Percentiles rank a stretch among this genome's conserved stretches.
phyloP scores from a whole-genome alignment of 2,113 vertebrate genomes.

The Callipepla squamata region DNA sequence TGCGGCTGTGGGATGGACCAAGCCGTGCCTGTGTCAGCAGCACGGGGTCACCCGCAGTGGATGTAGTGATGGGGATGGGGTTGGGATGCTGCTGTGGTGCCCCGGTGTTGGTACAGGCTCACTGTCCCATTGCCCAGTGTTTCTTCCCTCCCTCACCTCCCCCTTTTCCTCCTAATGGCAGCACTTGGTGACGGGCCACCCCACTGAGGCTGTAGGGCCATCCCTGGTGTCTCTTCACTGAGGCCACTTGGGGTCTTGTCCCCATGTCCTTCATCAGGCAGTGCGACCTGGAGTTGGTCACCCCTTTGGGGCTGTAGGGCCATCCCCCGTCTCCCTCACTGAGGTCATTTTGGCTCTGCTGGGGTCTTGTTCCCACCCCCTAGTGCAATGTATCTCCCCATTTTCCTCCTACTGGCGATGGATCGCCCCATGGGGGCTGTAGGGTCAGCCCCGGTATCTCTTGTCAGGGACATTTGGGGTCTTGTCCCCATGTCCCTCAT shows the following conservation, averaged over 20 bases:
- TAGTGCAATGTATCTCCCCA: too few species aligned
- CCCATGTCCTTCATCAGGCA: too few species aligned
- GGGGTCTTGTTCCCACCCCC: too few species aligned
- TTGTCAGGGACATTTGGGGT: too few species aligned
- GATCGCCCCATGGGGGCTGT: too few species aligned
- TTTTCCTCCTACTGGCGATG: too few species aligned
- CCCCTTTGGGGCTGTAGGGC: too few species aligned
- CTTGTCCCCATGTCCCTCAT: too few species aligned
- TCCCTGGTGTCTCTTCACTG: not conserved
- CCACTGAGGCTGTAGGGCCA: not conserved
- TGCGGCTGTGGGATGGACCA: not conserved
- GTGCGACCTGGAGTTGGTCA: too few species aligned
- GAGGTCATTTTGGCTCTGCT: too few species aligned
- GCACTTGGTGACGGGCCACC: not conserved
- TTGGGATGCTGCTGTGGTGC: not conserved
- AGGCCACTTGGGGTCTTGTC: not conserved
- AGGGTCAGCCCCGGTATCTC: too few species aligned
- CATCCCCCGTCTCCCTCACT: too few species aligned
- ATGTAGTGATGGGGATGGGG: not conserved
- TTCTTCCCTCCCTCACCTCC: not conserved
- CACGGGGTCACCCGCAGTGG: not conserved
- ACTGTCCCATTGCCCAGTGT: not conserved
- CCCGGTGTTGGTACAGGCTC: not conserved
- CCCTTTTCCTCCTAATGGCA: not conserved
- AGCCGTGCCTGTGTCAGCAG: not conserved